A percentile compares a stretch with the other conserved stretches of the same genome.
These are phyloP conservation scores for Xanthorhoe designata DNA, from an alignment of 2,888 invertebrate genomes.

Conservation along the genomic window DNA sequence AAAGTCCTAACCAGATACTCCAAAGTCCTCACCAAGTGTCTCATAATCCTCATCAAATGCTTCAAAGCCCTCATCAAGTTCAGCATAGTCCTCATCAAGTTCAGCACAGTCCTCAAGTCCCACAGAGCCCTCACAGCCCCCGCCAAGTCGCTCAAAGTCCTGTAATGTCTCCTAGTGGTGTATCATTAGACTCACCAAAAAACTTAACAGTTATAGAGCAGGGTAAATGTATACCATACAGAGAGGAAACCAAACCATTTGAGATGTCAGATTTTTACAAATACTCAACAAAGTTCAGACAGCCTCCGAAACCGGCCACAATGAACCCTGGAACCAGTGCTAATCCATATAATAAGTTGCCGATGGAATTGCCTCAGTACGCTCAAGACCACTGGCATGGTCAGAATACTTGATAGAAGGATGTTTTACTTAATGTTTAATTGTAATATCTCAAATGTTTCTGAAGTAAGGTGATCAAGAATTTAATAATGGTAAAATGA, in stretches of 20 bases:
- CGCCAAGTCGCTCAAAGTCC: constrained; percentile 69
- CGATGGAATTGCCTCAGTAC: constrained; percentile 76
- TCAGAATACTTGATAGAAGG: constrained; percentile 58
- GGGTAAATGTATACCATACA: constrained; percentile 95
- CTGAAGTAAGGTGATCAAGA: not conserved
- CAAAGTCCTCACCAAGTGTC: constrained; percentile 61
- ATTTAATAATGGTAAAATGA: not conserved
- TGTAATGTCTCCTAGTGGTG: constrained; percentile 74
- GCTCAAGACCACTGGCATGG: constrained; percentile 77
- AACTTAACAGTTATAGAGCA: constrained; percentile 94
- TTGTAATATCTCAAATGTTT: not conserved
- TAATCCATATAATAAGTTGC: constrained; percentile 68
- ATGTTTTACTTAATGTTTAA: not conserved
- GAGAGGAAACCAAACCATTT: constrained; percentile 98
- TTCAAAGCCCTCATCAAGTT: constrained; percentile 20
- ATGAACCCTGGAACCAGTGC: constrained; percentile 62
- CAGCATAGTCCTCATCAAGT: constrained; percentile 20
- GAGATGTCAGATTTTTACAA: constrained; percentile 99
- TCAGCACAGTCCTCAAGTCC: constrained; percentile 63
- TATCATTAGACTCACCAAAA: constrained; percentile 91
- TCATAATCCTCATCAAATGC: constrained; percentile 21
- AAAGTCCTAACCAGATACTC: constrained; percentile 70
- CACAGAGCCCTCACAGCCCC: constrained; percentile 69
- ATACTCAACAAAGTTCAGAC: constrained; percentile 97
- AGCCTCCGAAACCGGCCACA: constrained; percentile 72